Conservation (phyloP, 2,113 vertebrate species). For the Phycodurus eques region DNA sequence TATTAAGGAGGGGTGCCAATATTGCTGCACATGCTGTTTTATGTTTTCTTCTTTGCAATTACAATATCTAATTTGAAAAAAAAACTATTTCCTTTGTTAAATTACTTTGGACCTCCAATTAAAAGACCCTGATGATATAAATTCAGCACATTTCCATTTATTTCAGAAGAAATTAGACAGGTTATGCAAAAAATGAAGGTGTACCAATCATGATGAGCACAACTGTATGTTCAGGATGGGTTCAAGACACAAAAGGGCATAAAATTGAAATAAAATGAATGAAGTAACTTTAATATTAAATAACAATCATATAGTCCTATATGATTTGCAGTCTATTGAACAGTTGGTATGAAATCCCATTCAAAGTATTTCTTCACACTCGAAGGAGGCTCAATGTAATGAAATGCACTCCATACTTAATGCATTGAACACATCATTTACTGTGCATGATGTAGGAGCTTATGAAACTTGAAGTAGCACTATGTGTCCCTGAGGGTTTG, state of each 20-base stretch:
- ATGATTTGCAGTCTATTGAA: neutral
- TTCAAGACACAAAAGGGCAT: neutral
- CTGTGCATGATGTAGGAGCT: constrained; percentile 10
- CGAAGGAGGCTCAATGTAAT: neutral
- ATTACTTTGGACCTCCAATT: too few relatives aligned
- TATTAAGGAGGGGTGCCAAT: too few relatives aligned
- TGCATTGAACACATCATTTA: constrained; percentile 2
- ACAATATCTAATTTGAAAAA: too few relatives aligned
- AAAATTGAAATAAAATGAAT: neutral
- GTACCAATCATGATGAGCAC: too few relatives aligned
- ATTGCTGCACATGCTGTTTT: too few relatives aligned
- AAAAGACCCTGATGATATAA: too few relatives aligned
- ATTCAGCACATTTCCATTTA: too few relatives aligned
- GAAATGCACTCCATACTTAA: neutral
- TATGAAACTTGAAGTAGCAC: constrained; percentile 11
- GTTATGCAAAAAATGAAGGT: too few relatives aligned
- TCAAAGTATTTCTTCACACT: neutral
- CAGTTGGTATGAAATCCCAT: neutral
- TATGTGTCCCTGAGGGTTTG: constrained; percentile 6
- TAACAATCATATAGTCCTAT: neutral
- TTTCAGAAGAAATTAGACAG: too few relatives aligned
- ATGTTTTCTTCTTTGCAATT: too few relatives aligned
- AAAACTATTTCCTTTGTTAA: too few relatives aligned
- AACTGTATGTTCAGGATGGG: neutral
- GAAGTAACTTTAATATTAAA: neutral